Evolutionary conservation across 2,113 vertebrate species (phyloP), one percentile per base, ranked within the genome.

Genomic region (Podiceps cristatus): DNA sequence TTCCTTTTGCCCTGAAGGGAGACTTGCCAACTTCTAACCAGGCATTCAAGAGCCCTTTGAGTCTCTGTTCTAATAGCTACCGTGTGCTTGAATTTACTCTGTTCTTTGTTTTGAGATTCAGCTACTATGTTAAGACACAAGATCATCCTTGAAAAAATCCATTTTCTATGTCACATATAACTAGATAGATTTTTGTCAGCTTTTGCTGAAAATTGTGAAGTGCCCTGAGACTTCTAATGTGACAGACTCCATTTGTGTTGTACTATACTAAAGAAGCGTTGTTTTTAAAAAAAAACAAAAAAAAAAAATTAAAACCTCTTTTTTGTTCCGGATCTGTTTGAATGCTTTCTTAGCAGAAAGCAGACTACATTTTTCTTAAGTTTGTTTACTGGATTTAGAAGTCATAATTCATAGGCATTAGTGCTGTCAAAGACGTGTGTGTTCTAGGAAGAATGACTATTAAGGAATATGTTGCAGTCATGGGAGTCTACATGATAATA

Each of bases 241-340:
- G 91, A 89, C 86, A 96, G 93, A 94, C 78, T 93, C 71, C 74
- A 44, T 92, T 96, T 96, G 71, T 79, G 74, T 72, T 87, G 66
- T 82, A 75, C 80, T 95, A 55, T 80, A 93, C 87, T 91, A 90
- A 90, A 93, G 52, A 60, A 96, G 28, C 19, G 35, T 62, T 76
- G 53, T 45, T 92, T 69, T n/a, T n/a, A n/a, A n/a, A n/a, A n/a
- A 72, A 79, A 68, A 50, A 44, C 42, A 75, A 67, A 29, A 52
- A 52, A 84, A 50, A 77, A 13, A 88, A 86, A 42, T 27, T 18
- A 44, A 37, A 37, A 37, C 37, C 37, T 37, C 24, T 35, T 77
- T 95, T 95, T 94, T 82, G 23, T 92, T 95, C 29, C 69, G 67
- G 44, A 84, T 92, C 56, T 75, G 40, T 60, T 92, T 85, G 47